A percentile compares a stretch with the other conserved stretches of the same genome.
Evolutionary conservation across 2,888 invertebrate species (phyloP).

Genomic region (Trachelus troglodyta): DNA sequence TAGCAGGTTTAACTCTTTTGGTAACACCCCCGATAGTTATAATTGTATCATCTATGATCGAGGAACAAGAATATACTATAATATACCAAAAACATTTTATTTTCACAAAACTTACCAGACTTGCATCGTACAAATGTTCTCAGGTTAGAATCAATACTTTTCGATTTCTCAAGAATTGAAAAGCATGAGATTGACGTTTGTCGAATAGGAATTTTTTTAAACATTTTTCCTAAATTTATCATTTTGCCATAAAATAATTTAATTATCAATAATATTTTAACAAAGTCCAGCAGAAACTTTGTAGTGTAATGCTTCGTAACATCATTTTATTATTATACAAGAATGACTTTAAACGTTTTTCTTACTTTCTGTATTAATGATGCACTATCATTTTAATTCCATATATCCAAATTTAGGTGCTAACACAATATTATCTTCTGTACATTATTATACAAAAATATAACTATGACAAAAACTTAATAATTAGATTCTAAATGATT

Average conservation of each 20-base stretch:
- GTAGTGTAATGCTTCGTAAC: neutral
- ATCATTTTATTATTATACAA: neutral
- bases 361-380: neutral
- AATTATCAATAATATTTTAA: neutral
- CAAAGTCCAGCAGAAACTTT: neutral
- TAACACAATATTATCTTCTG: neutral
- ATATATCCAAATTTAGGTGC: neutral
- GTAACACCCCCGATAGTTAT: constrained; percentile 82
- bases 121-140: constrained; percentile 39
- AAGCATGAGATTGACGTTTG: neutral
- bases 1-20: constrained; percentile 73
- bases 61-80: constrained; percentile 7
- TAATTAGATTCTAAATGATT: neutral
- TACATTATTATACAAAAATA: neutral
- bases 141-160: constrained; percentile 32
- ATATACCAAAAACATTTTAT: constrained; percentile 2
- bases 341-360: neutral
- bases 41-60: constrained; percentile 38
- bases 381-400: neutral
- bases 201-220: neutral
- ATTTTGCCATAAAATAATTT: neutral
- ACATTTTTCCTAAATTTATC: neutral
- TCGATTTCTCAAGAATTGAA: constrained; percentile 18
- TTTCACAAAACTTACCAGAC: constrained; percentile 42
- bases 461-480: neutral